A percentile compares a stretch with the other conserved stretches of the same genome.
These are phyloP conservation scores for Orius laevigatus DNA, from an alignment of 1,140 invertebrate genomes.

Conservation along the genomic window DNA sequence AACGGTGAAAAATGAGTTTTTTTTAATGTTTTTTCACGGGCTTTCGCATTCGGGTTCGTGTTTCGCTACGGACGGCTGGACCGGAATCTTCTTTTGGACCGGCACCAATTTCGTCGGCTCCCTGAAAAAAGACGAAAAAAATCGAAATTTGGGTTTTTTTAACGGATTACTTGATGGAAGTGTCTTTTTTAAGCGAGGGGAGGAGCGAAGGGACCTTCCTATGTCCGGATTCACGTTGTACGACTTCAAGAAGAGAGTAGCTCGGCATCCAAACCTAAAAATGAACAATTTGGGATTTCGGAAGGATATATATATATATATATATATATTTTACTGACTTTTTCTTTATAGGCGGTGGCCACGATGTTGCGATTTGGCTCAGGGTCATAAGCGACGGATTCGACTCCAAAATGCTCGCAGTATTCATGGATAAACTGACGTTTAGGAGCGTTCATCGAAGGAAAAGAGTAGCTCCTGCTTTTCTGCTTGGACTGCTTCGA, in stretches of 20 bases:
- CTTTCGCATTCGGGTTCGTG: too few relatives aligned
- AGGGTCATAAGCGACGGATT: constrained; percentile 81
- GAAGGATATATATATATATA: too few relatives aligned
- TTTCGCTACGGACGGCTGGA: too few relatives aligned
- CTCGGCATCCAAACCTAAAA: constrained; percentile 68
- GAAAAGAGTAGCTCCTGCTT: constrained; percentile 75
- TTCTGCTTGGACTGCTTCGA: constrained; percentile 76
- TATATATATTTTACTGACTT: constrained; percentile 36
- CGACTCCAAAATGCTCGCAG: constrained; percentile 85
- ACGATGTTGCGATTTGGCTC: constrained; percentile 91
- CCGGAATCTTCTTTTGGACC: too few relatives aligned
- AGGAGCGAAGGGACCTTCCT: constrained; percentile 42
- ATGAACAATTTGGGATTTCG: constrained; percentile 10
- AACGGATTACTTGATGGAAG: constrained; percentile 8
- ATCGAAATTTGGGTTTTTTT: too few relatives aligned
- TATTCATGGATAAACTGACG: constrained; percentile 82
- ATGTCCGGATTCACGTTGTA: constrained; percentile 59
- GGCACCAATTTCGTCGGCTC: too few relatives aligned
- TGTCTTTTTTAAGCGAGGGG: constrained; percentile 13
- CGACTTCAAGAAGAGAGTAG: constrained; percentile 60
- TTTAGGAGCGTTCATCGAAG: constrained; percentile 82
- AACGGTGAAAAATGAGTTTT: too few relatives aligned
- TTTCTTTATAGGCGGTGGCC: constrained; percentile 70
- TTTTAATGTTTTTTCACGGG: too few relatives aligned
- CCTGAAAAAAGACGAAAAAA: too few relatives aligned